These are phyloP conservation scores for Ypsolopha sequella DNA, from an alignment of 2,888 invertebrate genomes.

Conservation along the genomic window DNA sequence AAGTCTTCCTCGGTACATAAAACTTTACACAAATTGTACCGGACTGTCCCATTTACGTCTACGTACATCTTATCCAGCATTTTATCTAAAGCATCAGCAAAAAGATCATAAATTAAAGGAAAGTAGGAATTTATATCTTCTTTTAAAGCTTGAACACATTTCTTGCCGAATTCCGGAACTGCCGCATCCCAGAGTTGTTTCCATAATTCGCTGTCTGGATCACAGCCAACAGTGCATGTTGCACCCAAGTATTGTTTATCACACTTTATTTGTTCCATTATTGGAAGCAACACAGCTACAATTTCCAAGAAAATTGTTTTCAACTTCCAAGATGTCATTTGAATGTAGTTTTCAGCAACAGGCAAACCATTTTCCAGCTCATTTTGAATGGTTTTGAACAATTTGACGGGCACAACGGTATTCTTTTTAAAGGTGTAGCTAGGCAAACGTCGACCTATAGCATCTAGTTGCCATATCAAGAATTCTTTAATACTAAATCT, in stretches of 20 bases:
- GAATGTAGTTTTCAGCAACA: slow-evolving; percentile 31
- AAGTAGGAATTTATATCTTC: slow-evolving; percentile 30
- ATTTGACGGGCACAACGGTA: slow-evolving; percentile 20
- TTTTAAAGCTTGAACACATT: slow-evolving; percentile 28
- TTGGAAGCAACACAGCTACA: background rate
- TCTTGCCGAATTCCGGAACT: slow-evolving; percentile 24
- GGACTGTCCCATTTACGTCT: background rate
- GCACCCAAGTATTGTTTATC: background rate
- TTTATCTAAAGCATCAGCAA: background rate
- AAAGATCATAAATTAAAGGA: slow-evolving; percentile 16
- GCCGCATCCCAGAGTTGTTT: slow-evolving; percentile 16
- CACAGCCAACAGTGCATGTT: no score
- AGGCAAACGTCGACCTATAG: background rate
- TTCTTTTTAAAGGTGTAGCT: slow-evolving; percentile 16
- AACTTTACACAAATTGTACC: slow-evolving; percentile 14
- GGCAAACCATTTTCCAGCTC: slow-evolving; percentile 21
- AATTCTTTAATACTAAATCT: slow-evolving; percentile 16
- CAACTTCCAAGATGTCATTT: slow-evolving; percentile 32
- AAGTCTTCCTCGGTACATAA: slow-evolving; percentile 26
- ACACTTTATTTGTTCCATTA: background rate
- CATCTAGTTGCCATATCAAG: slow-evolving; percentile 18
- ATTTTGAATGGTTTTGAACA: slow-evolving; percentile 22
- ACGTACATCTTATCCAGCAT: background rate
- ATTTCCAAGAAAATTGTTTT: slow-evolving; percentile 14
- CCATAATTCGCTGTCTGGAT: slow-evolving; percentile 15